Evolutionary conservation across 2,888 invertebrate species (phyloP).

Genomic region (Zaprionus bogoriensis): DNA sequence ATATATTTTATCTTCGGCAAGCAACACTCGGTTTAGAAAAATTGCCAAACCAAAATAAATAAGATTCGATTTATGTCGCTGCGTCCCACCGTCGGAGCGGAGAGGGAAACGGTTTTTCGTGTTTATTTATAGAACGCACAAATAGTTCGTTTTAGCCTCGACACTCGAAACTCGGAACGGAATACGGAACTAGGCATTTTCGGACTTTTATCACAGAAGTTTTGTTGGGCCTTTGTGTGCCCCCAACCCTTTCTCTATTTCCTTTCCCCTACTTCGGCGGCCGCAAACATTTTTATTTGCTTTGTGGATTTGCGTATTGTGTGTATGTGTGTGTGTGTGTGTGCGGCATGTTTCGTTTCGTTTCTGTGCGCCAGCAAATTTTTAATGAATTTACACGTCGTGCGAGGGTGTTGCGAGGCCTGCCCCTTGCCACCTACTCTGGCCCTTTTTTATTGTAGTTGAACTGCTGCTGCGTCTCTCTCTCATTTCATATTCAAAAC

Average conservation of each 20-base stretch:
- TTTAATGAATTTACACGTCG: conserved; percentile 75
- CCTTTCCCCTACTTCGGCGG: conserved; percentile 64
- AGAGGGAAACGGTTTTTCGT: conserved; percentile 46
- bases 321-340: conserved; percentile 53
- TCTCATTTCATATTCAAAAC: conserved; percentile 75
- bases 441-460: neutral
- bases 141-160: conserved; percentile 61
- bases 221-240: no score
- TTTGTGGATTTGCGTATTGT: conserved; percentile 68
- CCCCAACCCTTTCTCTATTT: conserved; percentile 21
- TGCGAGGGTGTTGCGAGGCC: conserved; percentile 8
- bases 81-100: conserved; percentile 18
- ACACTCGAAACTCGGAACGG: neutral
- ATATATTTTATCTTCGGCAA: conserved; percentile 72
- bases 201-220: conserved; percentile 46
- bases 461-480: neutral
- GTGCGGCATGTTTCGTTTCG: conserved; percentile 39
- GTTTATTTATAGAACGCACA: conserved; percentile 71
- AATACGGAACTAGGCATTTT: conserved; percentile 1
- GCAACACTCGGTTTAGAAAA: conserved; percentile 65
- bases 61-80: conserved; percentile 76
- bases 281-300: conserved; percentile 71
- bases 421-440: neutral
- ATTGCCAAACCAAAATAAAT: conserved; percentile 72
- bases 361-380: conserved; percentile 62